Conservation (phyloP, 1,140 invertebrate species). For the Liolophura sinensis region DNA sequence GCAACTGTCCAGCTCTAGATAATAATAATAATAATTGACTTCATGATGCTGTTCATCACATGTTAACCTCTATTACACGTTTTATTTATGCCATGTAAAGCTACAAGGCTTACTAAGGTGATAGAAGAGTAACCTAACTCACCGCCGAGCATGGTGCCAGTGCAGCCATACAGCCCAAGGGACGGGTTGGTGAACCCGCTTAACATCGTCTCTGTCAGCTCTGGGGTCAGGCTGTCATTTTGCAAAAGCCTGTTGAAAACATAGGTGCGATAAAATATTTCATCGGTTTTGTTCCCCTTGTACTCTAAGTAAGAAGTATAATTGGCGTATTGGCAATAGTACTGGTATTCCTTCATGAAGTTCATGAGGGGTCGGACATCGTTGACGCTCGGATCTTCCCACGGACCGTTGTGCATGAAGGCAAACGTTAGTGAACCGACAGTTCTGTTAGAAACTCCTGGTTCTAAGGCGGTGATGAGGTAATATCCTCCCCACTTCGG, state of each 20-base stretch:
- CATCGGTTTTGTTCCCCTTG: constrained; percentile 4
- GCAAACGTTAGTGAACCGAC: background rate
- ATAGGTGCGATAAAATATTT: background rate
- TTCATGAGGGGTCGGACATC: constrained; percentile 9
- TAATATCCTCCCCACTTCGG: constrained; percentile 18
- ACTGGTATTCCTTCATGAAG: background rate
- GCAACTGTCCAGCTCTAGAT: too few relatives aligned
- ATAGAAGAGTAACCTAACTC: background rate
- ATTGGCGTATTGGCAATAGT: constrained; percentile 1
- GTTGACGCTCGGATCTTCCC: constrained; percentile 2
- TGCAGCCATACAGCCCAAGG: constrained; percentile 5
- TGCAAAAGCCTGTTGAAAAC: constrained; percentile 7
- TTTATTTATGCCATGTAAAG: too few relatives aligned
- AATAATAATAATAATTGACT: too few relatives aligned
- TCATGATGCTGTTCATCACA: too few relatives aligned
- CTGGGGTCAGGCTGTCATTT: background rate
- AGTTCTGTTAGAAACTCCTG: background rate
- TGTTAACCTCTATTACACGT: too few relatives aligned
- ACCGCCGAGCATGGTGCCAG: constrained; percentile 17
- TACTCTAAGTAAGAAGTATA: constrained; percentile 19
- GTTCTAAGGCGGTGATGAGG: constrained; percentile 4
- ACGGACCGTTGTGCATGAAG: constrained; percentile 14
- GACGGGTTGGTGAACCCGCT: background rate
- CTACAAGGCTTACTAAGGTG: too few relatives aligned
- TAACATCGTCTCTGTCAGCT: background rate